Evolutionary conservation across 1,140 invertebrate genomes (phyloP).

Genomic region (Phenacoccus solenopsis): DNA sequence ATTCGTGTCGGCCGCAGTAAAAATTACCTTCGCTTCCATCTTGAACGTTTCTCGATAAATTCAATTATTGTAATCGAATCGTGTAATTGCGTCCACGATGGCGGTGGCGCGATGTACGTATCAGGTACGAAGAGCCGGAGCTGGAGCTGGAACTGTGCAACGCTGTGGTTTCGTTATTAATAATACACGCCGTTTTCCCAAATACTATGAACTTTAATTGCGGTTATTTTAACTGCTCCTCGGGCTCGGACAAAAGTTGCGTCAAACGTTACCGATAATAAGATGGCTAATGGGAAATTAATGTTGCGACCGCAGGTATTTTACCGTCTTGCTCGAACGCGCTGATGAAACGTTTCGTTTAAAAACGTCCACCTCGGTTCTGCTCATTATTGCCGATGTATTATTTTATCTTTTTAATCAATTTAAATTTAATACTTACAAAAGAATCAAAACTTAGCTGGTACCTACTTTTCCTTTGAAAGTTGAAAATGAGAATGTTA

Average conservation of each 20-base stretch:
- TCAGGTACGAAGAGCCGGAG: no score
- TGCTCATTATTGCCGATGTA: no score
- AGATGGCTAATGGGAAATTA: neutral
- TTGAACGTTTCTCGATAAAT: neutral
- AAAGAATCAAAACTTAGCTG: no score
- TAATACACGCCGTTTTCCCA: neutral
- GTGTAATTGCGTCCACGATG: neutral
- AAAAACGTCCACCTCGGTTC: no score
- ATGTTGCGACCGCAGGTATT: neutral
- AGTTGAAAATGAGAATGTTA: no score
- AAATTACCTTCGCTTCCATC: neutral
- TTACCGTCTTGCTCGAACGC: neutral
- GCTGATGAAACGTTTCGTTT: no score
- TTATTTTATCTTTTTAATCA: no score
- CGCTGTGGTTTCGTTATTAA: neutral
- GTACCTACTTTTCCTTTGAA: no score
- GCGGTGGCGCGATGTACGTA: no score
- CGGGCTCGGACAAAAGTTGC: neutral
- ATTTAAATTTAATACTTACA: no score
- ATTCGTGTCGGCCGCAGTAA: neutral
- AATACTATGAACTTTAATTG: neutral
- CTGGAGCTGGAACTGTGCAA: no score
- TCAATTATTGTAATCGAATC: neutral
- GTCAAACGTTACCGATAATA: neutral
- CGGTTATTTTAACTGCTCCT: neutral